These are phyloP conservation scores for Lophochroa leadbeateri DNA, from an alignment of 2,113 vertebrate genomes.

Conservation along the genomic window DNA sequence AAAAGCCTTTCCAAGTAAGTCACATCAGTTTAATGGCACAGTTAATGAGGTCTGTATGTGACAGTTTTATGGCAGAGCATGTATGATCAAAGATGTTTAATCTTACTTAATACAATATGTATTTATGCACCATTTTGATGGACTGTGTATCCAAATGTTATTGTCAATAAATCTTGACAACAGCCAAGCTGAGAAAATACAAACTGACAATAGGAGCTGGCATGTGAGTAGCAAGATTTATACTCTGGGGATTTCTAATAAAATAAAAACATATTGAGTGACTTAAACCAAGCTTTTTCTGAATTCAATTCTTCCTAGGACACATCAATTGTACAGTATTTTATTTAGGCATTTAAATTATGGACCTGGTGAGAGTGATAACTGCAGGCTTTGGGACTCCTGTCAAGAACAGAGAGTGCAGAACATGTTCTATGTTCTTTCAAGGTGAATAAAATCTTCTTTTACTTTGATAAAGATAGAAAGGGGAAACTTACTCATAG, in stretches of 20 bases:
- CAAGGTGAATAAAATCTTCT: neutral
- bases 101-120: neutral
- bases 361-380: neutral
- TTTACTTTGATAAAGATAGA: neutral
- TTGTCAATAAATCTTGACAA: slow-evolving; percentile 3
- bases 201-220: neutral
- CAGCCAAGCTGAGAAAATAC: slow-evolving; percentile 7
- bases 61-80: neutral
- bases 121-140: slow-evolving; percentile 1
- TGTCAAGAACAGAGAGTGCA: neutral
- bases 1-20: neutral
- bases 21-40: neutral
- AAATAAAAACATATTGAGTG: neutral
- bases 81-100: neutral
- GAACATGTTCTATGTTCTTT: neutral
- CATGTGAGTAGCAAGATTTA: neutral
- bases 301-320: neutral
- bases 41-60: neutral
- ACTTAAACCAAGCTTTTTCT: neutral
- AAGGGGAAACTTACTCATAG: neutral
- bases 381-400: neutral
- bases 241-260: neutral
- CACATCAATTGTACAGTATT: neutral
- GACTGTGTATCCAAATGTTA: neutral
- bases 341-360: slow-evolving; percentile 20